phyloP scores from a whole-genome alignment of 35 echinoderm and acorn worm genomes.

The Heliocidaris erythrogramma region DNA sequence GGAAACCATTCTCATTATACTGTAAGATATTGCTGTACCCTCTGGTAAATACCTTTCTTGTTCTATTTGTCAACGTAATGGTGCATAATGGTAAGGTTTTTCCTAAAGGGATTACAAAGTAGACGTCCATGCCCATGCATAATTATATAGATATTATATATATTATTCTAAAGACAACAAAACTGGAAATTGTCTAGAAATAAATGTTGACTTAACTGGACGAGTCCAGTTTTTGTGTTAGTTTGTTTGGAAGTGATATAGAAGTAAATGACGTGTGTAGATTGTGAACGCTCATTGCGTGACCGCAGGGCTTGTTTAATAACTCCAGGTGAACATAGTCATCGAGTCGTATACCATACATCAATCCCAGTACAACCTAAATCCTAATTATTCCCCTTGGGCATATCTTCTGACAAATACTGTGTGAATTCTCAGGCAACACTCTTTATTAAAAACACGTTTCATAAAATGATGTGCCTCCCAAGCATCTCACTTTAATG shows the following conservation, averaged over 20 bases:
- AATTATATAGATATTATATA: too few relatives aligned
- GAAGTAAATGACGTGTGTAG: background rate
- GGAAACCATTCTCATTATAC: too few relatives aligned
- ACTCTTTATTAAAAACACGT: background rate
- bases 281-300: background rate
- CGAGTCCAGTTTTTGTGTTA: background rate
- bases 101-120: too few relatives aligned
- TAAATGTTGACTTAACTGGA: too few relatives aligned
- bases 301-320: background rate
- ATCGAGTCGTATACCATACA: constrained; percentile 5
- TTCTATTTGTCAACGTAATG: too few relatives aligned
- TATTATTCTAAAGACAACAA: too few relatives aligned
- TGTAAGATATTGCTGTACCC: too few relatives aligned
- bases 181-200: too few relatives aligned
- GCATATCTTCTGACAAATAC: background rate
- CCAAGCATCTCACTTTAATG: too few relatives aligned
- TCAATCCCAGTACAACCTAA: background rate
- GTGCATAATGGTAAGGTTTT: too few relatives aligned
- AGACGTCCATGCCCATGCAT: too few relatives aligned
- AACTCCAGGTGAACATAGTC: background rate
- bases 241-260: background rate
- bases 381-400: background rate
- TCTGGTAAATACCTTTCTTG: too few relatives aligned
- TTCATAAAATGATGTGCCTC: background rate
- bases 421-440: background rate